Conservation (phyloP, 2,113 vertebrate genomes). For the Charina bottae region DNA sequence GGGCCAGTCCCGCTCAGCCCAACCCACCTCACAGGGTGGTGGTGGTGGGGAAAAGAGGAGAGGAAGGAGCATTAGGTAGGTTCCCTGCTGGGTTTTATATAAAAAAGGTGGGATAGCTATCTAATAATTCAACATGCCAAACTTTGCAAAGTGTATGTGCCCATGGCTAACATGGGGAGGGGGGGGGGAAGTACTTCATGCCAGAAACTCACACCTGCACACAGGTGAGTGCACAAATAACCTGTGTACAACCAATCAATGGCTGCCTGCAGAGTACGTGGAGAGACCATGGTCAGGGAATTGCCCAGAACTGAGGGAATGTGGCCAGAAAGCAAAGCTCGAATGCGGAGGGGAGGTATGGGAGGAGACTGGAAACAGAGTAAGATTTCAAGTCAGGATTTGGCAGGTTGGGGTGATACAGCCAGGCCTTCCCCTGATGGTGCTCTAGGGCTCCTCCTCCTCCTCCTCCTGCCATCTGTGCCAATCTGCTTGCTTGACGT, state of each 20-base stretch:
- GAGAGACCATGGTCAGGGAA: not conserved
- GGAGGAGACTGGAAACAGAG: too few species aligned
- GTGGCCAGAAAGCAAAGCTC: not conserved
- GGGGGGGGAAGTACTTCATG: not conserved
- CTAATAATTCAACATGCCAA: not conserved
- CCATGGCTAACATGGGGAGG: not conserved
- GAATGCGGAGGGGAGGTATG: not conserved
- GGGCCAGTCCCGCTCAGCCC: not conserved
- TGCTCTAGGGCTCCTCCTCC: not conserved
- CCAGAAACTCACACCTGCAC: not conserved
- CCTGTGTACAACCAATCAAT: not conserved
- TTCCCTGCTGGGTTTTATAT: not conserved
- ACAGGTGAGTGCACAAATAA: not conserved
- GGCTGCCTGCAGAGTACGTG: too few species aligned
- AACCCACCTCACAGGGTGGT: not conserved
- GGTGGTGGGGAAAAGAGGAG: not conserved
- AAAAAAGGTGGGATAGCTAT: not conserved
- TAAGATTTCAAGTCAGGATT: not conserved
- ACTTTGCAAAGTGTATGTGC: not conserved
- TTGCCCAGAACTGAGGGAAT: not conserved
- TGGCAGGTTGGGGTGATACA: not conserved
- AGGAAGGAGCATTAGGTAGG: not conserved
- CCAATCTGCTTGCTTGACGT: not conserved
- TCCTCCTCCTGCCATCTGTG: not conserved
- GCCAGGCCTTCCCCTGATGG: not conserved